Evolutionary conservation across 2,888 invertebrate species (phyloP).

Genomic region (Spilosoma lubricipeda): DNA sequence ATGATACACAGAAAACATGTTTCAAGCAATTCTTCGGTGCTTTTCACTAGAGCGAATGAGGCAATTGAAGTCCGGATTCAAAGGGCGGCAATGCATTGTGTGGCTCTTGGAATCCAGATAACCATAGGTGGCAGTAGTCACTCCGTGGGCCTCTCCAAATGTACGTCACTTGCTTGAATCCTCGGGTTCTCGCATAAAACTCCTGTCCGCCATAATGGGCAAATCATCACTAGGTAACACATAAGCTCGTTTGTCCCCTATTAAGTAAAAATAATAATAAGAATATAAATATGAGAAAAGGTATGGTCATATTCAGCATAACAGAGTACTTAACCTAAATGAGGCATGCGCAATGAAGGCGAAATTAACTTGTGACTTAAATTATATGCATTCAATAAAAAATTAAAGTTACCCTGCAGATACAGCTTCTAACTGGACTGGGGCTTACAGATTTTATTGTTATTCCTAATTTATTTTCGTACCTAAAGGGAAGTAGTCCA

Average conservation of each 20-base stretch:
- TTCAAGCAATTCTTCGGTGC: too few species aligned
- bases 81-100: too few species aligned
- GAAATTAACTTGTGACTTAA: background rate
- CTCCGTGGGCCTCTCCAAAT: too few species aligned
- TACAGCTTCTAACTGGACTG: background rate
- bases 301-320: background rate
- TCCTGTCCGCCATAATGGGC: too few species aligned
- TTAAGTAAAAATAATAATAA: background rate
- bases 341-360: background rate
- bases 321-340: background rate
- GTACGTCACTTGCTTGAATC: too few species aligned
- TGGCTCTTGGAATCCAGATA: background rate
- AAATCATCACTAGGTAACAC: too few species aligned
- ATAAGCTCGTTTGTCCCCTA: too few species aligned
- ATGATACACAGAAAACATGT: too few species aligned
- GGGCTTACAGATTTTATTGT: background rate
- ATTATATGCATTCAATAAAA: background rate
- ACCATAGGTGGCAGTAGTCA: background rate
- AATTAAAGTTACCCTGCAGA: background rate
- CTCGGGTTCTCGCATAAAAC: too few species aligned
- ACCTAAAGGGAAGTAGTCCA: background rate
- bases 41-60: too few species aligned
- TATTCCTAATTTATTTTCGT: background rate
- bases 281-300: background rate
- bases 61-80: too few species aligned